Base-by-base conservation (phyloP, 2,888 invertebrate genomes). In the Bimastos eiseni region DNA sequence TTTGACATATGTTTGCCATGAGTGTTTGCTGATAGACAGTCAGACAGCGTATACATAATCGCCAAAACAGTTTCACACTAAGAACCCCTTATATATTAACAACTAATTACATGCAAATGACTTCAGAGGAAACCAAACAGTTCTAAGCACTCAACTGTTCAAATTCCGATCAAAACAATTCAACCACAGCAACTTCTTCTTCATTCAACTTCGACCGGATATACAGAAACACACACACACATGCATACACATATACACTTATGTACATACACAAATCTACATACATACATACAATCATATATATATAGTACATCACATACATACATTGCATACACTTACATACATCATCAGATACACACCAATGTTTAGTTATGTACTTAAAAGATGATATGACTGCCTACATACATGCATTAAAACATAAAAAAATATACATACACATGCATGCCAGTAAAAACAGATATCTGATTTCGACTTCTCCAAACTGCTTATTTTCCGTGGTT, bases 241-340 rank as follows among this genome's bases (percentile, higher is more conserved):
- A 89, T 0, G 37, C 49, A 89, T 41, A 89, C 36, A 90, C 19
- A 90, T 5, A 89, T 38, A 89, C 37, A 90, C 30, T 88, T 33
- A 90, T 30, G 15, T 33, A 86, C 5, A 90, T 30, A 86, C 33
- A 90, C 86, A 90, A 19, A 90, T 83, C 89, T 36, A 89, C n/a
- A 90, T 30, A 89, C 37, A 17, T n/a, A 44, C 36, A 90, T 15
- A 34, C n/a, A 88, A 4, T 34, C 34, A 88, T 15, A 15, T 21
- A 86, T n/a, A n/a, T n/a, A n/a, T n/a, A n/a, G n/a, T n/a, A n/a
- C n/a, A n/a, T n/a, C 86, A 86, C 37, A 86, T 21, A 86, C 19
- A 86, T 17, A 21, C 15, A 49, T 21, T 41, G 41, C 41, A 11
- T 41, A 41, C 41, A 6, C 8, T 6, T 41, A 41, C 30, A 34